Evolutionary conservation across 2,888 invertebrate genomes (phyloP), one percentile per base, ranked within the genome.

Genomic region (Phlogophora meticulosa): DNA sequence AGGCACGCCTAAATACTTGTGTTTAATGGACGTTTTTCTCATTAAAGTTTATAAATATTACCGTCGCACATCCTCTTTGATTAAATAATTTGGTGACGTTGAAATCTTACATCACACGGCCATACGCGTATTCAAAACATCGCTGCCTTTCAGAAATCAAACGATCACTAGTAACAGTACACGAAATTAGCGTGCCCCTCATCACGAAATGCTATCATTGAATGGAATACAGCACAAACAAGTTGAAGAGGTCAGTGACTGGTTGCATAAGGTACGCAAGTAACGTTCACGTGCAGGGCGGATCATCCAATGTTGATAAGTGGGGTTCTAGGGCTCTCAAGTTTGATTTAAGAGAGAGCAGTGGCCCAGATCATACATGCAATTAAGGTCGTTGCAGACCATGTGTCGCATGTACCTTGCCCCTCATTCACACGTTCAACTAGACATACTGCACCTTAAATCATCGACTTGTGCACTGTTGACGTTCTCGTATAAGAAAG

Each of bases 271-370:
- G 90, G 78, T 84, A 87, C 85, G 81, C 86, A 73, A 80, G 84
- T 83, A 83, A 81, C 83, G 82, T 76, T 86, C 87, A 85, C 88
- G 87, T 87, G 88, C 87, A 91, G 91, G 91, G 89, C 91, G 87
- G 90, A 90, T 91, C 88, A 87, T 90, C 90, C 86, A 81, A 78
- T 83, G 87, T 86, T 85, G 85, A 88, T 89, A 95, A 93, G 94
- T 94, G 85, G 94, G 92, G 92, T 89, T 95, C 91, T 93, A 94
- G 95, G 95, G 93, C 94, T 91, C 84, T 86, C 86, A 83, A 93
- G 94, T 90, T 95, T 95, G 94, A 93, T 93, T 95, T 94, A 91
- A 95, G 94, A 94, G 94, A 95, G 94, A 95, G 94, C 91, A 94
- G 90, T 84, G 92, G 83, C 94, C 92, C 88, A 92, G 92, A 92